phyloP scores from a whole-genome alignment of 2,888 invertebrate genomes.

The Limnephilus auricula region DNA sequence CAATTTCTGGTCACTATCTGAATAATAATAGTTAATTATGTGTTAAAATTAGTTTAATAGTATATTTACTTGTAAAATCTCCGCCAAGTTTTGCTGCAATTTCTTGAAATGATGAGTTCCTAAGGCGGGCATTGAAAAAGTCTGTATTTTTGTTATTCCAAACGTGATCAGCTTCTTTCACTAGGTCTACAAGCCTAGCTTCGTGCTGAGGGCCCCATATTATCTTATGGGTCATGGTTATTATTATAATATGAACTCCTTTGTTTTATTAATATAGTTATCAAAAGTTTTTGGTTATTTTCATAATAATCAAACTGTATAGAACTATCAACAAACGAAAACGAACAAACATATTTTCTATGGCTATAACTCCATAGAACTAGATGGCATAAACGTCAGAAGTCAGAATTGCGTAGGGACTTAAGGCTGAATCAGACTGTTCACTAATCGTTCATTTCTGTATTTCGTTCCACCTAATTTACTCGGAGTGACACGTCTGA shows the following conservation, averaged over 20 bases:
- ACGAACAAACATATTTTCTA: background rate
- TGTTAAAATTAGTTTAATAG: background rate
- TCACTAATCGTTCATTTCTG: no score
- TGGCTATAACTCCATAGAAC: background rate
- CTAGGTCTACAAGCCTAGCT: conserved; percentile 55
- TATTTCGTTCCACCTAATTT: no score
- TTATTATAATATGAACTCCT: background rate
- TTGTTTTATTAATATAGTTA: background rate
- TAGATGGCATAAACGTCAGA: no score
- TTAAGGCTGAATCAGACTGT: no score
- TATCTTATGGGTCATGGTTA: conserved; percentile 55
- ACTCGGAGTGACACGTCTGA: no score
- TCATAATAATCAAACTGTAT: background rate
- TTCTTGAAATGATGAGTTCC: conserved; percentile 50
- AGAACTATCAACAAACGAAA: background rate
- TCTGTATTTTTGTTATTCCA: conserved; percentile 57
- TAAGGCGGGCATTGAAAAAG: conserved; percentile 47
- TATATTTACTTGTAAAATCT: conserved; percentile 50
- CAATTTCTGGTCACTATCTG: no score
- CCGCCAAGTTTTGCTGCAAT: conserved; percentile 54
- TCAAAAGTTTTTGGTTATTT: background rate
- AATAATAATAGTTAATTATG: background rate
- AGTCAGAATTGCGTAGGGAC: no score
- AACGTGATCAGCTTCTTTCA: conserved; percentile 52
- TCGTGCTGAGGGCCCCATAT: conserved; percentile 58